Percentiles rank a stretch among this genome's conserved stretches.
phyloP scores from a whole-genome alignment of 2,888 invertebrate species.

The Bellardia pandia region DNA sequence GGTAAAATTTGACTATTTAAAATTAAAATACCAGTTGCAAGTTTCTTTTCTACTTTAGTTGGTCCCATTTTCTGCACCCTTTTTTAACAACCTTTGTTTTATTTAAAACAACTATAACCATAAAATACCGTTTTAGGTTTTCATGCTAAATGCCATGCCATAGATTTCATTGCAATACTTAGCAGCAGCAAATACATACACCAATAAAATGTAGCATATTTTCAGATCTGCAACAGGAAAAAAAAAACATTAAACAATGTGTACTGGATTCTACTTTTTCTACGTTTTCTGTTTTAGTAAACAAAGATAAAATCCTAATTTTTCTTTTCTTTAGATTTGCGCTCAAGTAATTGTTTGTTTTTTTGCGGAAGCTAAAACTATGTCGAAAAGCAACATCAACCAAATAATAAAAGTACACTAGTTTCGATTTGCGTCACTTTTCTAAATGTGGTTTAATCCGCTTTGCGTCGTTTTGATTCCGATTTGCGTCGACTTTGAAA shows the following conservation, averaged over 20 bases:
- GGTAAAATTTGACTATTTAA: no score
- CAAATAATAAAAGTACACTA: neutral
- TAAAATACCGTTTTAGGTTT: neutral
- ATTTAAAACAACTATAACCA: neutral
- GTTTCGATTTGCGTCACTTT: no score
- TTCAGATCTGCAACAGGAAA: neutral
- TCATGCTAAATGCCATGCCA: neutral
- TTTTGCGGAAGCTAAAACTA: neutral
- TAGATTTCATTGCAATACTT: neutral
- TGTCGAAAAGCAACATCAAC: neutral
- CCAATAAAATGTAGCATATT: neutral
- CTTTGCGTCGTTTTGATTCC: no score
- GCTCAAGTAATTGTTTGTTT: constrained; percentile 45
- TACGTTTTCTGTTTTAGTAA: neutral
- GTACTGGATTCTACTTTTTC: no score
- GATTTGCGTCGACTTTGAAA: no score
- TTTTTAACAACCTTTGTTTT: neutral
- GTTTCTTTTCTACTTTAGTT: neutral
- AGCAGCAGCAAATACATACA: no score
- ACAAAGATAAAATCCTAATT: constrained; percentile 48
- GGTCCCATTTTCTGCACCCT: neutral
- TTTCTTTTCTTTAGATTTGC: constrained; percentile 39
- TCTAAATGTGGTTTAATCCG: no score
- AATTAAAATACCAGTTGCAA: no score
- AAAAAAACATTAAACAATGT: neutral